Base-by-base conservation (phyloP, 2,113 vertebrate genomes). In the Rhinolophus ferrumequinum region DNA sequence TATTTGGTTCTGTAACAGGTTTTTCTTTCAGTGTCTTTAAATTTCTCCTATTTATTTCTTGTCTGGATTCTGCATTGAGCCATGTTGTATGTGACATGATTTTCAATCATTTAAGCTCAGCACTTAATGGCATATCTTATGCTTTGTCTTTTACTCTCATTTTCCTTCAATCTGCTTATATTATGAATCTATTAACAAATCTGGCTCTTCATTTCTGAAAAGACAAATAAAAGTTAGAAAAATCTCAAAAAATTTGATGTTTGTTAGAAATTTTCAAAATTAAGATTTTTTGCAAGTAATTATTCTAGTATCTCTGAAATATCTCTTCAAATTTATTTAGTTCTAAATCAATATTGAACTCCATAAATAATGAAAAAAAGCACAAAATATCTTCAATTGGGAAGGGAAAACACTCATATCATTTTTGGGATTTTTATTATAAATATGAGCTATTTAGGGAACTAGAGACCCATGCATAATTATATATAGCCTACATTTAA, bases 241-340 rank as follows among this genome's bases (percentile, higher is more conserved):
- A 79, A 79, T 33, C 64, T 95, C 62, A 95, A 88, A 76, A n/a
- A 0, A 75, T 88, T 81, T 77, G 3, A 44, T 87, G 93, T 18
- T 70, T 82, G 22, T 28, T 73, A 84, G 47, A 24, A 81, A 56
- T 62, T 88, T 35, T 67, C 79, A 82, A 54, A 92, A 47, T 70
- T 81, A 96, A 87, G 76, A 79, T n/a, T 69, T 24, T 95, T 95
- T 47, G 38, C 33, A 84, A 41, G 13, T 60, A 87, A 67, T 52
- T 64, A 93, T 77, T 81, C 24, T 88, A 50, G 58, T 33, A 73
- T 72, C 0, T 15, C 64, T 93, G 21, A 35, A 77, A 60, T 3
- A 44, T 44, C 41, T 3, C 64, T 60, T 96, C 41, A 86, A 35
- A 44, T 26, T 87, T 75, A 70, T 26, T 88, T 56, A 62, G 18